phyloP scores from a whole-genome alignment of 2,113 vertebrate species.

The Porphyrio hochstetteri region DNA sequence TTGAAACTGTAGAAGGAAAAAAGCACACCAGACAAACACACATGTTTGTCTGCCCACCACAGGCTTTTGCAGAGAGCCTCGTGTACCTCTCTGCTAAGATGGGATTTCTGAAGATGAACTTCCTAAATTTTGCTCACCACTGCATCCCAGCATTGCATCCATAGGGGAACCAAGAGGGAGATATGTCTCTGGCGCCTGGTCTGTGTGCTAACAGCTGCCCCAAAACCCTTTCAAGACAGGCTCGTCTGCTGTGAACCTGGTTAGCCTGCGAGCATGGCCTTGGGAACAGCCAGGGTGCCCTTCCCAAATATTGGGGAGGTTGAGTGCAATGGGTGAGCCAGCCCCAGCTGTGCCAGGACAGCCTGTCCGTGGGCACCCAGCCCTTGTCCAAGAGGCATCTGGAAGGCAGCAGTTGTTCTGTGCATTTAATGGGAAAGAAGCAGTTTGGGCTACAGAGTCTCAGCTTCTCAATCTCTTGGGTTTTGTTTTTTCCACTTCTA shows the following conservation, averaged over 20 bases:
- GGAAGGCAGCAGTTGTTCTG: neutral
- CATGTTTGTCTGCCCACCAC: neutral
- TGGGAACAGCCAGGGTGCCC: neutral
- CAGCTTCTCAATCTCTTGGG: neutral
- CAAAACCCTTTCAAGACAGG: neutral
- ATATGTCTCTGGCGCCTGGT: neutral
- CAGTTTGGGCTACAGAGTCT: neutral
- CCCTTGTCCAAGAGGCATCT: neutral
- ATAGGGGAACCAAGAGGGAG: neutral
- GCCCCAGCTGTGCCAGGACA: neutral
- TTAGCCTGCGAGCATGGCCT: neutral
- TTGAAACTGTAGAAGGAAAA: neutral
- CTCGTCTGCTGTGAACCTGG: fast-evolving
- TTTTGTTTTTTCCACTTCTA: neutral
- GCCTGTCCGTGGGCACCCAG: neutral
- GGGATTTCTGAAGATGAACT: neutral
- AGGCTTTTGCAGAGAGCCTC: neutral
- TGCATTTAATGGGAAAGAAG: neutral
- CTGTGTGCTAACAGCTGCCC: neutral
- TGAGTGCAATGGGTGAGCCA: neutral
- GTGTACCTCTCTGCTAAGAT: neutral
- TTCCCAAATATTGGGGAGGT: neutral
- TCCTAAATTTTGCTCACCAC: neutral
- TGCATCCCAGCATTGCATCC: neutral
- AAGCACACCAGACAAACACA: fast-evolving